phyloP scores from a whole-genome alignment of 1,140 invertebrate species.

The Drosophila erecta region DNA sequence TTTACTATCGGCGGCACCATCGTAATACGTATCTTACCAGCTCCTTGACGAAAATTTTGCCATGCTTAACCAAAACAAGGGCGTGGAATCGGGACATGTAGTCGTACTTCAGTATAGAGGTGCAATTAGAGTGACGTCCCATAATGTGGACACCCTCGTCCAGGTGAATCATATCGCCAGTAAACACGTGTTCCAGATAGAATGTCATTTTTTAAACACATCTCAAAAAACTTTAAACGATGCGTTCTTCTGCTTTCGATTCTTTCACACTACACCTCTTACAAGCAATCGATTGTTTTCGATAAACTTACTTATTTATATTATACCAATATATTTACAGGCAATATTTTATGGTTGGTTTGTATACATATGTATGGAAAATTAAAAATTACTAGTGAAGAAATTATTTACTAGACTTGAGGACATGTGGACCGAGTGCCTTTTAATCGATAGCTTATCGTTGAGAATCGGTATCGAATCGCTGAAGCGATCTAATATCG shows the following conservation, averaged over 20 bases:
- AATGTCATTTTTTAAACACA: neutral
- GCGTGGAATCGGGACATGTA: slow-evolving; percentile 8
- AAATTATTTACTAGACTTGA: too few species aligned
- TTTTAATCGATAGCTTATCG: neutral
- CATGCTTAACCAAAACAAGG: neutral
- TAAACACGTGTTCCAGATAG: neutral
- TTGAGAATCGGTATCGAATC: too few species aligned
- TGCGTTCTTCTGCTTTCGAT: neutral
- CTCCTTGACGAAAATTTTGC: neutral
- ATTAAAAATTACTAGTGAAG: too few species aligned
- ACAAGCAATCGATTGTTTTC: neutral
- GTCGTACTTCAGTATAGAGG: neutral
- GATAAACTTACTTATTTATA: neutral
- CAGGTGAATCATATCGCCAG: neutral
- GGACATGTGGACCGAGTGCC: too few species aligned
- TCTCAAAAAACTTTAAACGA: neutral
- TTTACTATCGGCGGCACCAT: neutral
- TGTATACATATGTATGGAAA: too few species aligned
- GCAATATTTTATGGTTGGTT: too few species aligned
- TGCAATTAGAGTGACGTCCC: neutral
- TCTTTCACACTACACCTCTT: neutral
- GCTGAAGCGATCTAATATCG: too few species aligned
- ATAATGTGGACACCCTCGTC: neutral
- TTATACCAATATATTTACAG: too few species aligned
- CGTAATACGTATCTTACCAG: neutral